These are phyloP conservation scores for Ardeotis arabs DNA, from an alignment of 2,113 vertebrate species.

Conservation along the genomic window DNA sequence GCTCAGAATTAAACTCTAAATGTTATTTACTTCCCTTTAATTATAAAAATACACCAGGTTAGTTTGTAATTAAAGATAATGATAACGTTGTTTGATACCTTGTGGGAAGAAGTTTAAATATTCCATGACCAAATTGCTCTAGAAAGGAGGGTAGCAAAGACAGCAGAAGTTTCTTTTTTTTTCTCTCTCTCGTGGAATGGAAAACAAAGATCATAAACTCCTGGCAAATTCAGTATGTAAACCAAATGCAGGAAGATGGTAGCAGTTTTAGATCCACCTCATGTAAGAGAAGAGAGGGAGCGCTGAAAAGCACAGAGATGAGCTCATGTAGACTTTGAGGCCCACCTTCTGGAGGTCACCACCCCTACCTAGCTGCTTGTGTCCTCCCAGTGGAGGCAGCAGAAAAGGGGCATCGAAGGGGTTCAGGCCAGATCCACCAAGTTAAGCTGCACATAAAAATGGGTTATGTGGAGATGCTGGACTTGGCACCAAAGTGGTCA, in stretches of 20 bases:
- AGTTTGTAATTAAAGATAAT: slow-evolving; percentile 69
- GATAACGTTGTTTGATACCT: slow-evolving; percentile 47
- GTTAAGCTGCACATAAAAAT: neutral
- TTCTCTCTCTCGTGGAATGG: neutral
- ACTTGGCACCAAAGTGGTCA: neutral
- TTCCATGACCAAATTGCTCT: neutral
- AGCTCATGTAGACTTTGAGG: neutral
- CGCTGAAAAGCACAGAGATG: neutral
- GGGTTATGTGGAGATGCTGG: neutral
- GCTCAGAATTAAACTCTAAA: slow-evolving; percentile 30
- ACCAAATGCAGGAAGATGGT: neutral
- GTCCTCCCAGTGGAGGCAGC: neutral
- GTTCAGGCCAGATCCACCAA: neutral
- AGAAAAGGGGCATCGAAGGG: accelerated
- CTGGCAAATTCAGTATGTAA: neutral
- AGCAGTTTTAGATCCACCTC: neutral
- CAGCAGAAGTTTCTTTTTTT: neutral
- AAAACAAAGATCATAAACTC: neutral
- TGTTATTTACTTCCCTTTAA: slow-evolving; percentile 53
- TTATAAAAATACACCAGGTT: slow-evolving; percentile 35
- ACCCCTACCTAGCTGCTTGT: neutral
- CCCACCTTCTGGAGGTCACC: neutral
- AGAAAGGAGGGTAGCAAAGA: neutral
- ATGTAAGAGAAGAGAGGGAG: neutral
- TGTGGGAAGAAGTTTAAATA: slow-evolving; percentile 50